A percentile compares a stretch with the other conserved stretches of the same genome.
Conservation (phyloP, 2,113 vertebrate genomes). For the Enhydra lutris region DNA sequence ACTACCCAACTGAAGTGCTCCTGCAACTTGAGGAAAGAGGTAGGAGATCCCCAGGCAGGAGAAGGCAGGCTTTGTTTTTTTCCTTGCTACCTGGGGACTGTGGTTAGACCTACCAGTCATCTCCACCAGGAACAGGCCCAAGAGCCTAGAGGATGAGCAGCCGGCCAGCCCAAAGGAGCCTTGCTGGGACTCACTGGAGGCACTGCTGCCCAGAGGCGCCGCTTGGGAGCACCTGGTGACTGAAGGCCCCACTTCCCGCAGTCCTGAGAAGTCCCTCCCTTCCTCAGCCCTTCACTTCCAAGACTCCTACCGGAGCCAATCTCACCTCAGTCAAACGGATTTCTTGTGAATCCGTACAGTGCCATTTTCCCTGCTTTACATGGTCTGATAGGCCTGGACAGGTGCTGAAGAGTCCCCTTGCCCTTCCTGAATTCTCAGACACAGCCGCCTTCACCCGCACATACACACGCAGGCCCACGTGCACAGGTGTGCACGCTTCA, state of each 20-base stretch:
- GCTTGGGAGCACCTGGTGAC: neutral
- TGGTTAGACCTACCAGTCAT: neutral
- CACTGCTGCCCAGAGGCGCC: neutral
- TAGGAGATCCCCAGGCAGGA: neutral
- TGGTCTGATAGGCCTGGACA: neutral
- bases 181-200: neutral
- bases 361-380: neutral
- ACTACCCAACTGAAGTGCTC: neutral
- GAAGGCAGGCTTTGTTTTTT: neutral
- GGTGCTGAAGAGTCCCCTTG: neutral
- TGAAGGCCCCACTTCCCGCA: neutral
- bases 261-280: neutral
- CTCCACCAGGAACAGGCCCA: neutral
- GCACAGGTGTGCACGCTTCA: neutral
- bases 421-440: neutral
- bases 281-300: neutral
- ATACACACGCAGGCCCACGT: neutral
- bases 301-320: neutral
- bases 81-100: neutral
- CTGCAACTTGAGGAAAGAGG: neutral
- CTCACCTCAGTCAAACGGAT: neutral
- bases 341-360: neutral
- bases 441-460: neutral
- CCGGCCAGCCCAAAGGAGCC: neutral
- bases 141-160: neutral